Evolutionary conservation across 2,888 invertebrate species (phyloP).

Genomic region (Epiperipatus broadwayi): DNA sequence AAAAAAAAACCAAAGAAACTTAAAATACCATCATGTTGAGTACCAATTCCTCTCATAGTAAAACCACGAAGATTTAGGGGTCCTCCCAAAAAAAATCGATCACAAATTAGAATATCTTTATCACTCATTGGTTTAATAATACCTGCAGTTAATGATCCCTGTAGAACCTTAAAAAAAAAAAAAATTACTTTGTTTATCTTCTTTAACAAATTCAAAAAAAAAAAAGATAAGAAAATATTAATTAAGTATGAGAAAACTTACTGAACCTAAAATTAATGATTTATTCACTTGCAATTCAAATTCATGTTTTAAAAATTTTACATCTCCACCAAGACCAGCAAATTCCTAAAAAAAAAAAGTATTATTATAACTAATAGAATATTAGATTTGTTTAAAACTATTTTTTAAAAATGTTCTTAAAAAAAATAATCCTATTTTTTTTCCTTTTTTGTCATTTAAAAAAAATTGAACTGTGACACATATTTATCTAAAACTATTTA

Average conservation of each 20-base stretch:
- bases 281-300: constrained; percentile 48
- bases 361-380: background rate
- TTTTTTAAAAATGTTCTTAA: too few relatives aligned
- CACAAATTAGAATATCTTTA: constrained; percentile 41
- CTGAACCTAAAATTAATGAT: constrained; percentile 40
- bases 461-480: too few relatives aligned
- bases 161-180: constrained; percentile 40
- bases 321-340: constrained; percentile 74
- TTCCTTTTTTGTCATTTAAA: too few relatives aligned
- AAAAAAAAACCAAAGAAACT: constrained; percentile 10
- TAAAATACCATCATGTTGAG: constrained; percentile 54
- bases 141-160: constrained; percentile 47
- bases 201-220: constrained; percentile 10
- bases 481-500: too few relatives aligned
- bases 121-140: constrained; percentile 40
- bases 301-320: constrained; percentile 70
- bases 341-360: constrained; percentile 43
- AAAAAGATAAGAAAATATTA: background rate
- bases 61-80: constrained; percentile 74
- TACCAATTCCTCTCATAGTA: constrained; percentile 63
- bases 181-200: background rate
- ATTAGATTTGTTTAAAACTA: background rate
- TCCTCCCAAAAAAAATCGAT: constrained; percentile 71
- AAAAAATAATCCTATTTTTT: too few relatives aligned
- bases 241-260: constrained; percentile 26